Percentiles rank a stretch among this genome's conserved stretches.
These are phyloP conservation scores for Mimachlamys varia DNA, from an alignment of 2,888 invertebrate genomes.

Conservation along the genomic window DNA sequence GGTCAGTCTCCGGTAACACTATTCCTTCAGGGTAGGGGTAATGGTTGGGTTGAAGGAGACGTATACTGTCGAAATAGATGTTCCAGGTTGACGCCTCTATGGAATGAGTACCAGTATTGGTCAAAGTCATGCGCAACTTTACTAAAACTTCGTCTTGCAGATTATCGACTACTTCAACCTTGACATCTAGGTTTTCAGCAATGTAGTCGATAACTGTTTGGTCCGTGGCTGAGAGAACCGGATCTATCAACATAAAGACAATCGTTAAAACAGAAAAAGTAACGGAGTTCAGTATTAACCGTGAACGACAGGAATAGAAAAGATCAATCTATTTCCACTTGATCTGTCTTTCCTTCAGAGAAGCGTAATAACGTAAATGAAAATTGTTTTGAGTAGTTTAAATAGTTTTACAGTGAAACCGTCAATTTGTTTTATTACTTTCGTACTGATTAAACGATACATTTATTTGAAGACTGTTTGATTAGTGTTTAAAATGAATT, in stretches of 20 bases:
- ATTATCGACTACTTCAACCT: slow-evolving; percentile 63
- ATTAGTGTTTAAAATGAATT: too few species aligned
- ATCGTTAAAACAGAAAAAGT: too few species aligned
- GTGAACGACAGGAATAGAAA: too few species aligned
- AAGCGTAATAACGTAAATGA: too few species aligned
- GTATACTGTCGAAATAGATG: slow-evolving; percentile 66
- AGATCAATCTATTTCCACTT: too few species aligned
- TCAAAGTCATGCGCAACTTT: slow-evolving; percentile 47
- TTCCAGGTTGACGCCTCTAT: slow-evolving; percentile 67
- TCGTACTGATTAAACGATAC: too few species aligned
- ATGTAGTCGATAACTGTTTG: slow-evolving; percentile 68
- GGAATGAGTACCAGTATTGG: slow-evolving; percentile 58
- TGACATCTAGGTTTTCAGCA: slow-evolving; percentile 57
- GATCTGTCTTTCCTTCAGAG: too few species aligned
- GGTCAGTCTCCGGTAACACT: slow-evolving; percentile 25
- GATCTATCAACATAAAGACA: neutral
- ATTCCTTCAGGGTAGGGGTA: slow-evolving; percentile 41
- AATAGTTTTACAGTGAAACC: too few species aligned
- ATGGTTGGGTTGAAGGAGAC: slow-evolving; percentile 45
- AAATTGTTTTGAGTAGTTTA: too few species aligned
- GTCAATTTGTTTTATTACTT: too few species aligned
- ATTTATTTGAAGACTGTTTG: too few species aligned
- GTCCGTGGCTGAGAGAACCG: slow-evolving; percentile 41
- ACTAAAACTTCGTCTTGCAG: slow-evolving; percentile 53
- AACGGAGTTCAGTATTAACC: too few species aligned